phyloP scores from a whole-genome alignment of 2,113 vertebrate genomes.

The Tonatia bakeri region DNA sequence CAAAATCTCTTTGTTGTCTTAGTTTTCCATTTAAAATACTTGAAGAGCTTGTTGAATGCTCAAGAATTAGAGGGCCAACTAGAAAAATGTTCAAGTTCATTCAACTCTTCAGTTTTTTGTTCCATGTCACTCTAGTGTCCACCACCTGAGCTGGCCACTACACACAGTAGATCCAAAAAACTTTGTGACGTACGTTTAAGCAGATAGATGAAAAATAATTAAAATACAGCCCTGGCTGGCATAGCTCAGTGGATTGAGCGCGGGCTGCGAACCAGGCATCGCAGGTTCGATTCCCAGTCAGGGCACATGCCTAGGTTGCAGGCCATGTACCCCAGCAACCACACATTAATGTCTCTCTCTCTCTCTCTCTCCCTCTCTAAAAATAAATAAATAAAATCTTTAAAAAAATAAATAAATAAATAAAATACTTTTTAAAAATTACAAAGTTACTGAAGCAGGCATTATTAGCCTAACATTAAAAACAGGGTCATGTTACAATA shows the following conservation, averaged over 20 bases:
- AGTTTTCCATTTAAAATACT: not conserved
- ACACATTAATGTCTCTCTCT: too few relatives aligned
- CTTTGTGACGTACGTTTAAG: not conserved
- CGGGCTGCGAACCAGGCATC: too few relatives aligned
- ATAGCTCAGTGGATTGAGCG: too few relatives aligned
- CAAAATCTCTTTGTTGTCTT: not conserved
- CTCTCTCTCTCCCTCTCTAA: too few relatives aligned
- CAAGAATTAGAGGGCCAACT: not conserved
- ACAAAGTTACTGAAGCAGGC: not conserved
- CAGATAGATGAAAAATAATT: not conserved
- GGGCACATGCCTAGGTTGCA: too few relatives aligned
- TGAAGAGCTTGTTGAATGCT: not conserved
- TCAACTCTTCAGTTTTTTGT: not conserved
- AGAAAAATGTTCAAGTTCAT: slow-evolving; percentile 17
- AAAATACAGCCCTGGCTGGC: too few relatives aligned
- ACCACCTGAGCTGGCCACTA: not conserved
- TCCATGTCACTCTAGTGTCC: not conserved
- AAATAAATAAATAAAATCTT: too few relatives aligned
- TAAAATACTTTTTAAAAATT: not conserved
- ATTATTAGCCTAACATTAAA: not conserved
- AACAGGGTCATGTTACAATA: not conserved
- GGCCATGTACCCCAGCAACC: too few relatives aligned
- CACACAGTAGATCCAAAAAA: not conserved
- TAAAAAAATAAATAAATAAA: too few relatives aligned
- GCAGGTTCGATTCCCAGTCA: too few relatives aligned